A percentile compares a stretch with the other conserved stretches of the same genome.
These are phyloP conservation scores for Carassius auratus DNA, from an alignment of 2,113 vertebrate species.

Conservation along the genomic window DNA sequence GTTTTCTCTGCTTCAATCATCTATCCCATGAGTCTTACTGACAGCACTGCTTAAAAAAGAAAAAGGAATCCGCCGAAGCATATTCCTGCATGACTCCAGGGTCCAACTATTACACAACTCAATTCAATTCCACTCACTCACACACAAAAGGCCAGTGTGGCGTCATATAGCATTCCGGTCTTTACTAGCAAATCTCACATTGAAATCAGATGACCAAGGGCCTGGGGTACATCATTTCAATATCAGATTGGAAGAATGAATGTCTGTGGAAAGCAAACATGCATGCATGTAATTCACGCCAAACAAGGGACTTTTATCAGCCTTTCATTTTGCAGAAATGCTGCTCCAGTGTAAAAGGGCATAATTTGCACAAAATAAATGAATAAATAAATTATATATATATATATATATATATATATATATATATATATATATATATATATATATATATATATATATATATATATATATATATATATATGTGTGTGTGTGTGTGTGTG, in stretches of 20 bases:
- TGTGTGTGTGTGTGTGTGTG: too few relatives aligned
- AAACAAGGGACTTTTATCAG: neutral
- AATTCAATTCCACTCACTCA: constrained; percentile 41
- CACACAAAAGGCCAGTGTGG: constrained; percentile 24
- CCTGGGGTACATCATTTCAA: constrained; percentile 1
- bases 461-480: too few relatives aligned
- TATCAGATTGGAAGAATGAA: constrained; percentile 23
- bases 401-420: too few relatives aligned
- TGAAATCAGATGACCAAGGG: constrained; percentile 51
- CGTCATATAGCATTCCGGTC: constrained; percentile 34
- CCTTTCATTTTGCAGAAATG: neutral
- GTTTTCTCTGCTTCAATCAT: too few relatives aligned
- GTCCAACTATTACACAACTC: constrained; percentile 32
- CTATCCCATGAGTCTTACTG: too few relatives aligned
- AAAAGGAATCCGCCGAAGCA: neutral
- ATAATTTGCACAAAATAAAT: neutral
- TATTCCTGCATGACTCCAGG: neutral
- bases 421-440: too few relatives aligned
- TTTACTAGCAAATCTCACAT: constrained; percentile 44
- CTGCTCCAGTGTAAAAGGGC: neutral
- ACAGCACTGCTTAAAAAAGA: too few relatives aligned
- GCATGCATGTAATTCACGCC: neutral
- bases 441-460: too few relatives aligned
- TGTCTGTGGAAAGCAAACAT: neutral
- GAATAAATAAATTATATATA: too few relatives aligned